Conservation (phyloP, 1,140 invertebrate species). For the Bombus picipes region DNA sequence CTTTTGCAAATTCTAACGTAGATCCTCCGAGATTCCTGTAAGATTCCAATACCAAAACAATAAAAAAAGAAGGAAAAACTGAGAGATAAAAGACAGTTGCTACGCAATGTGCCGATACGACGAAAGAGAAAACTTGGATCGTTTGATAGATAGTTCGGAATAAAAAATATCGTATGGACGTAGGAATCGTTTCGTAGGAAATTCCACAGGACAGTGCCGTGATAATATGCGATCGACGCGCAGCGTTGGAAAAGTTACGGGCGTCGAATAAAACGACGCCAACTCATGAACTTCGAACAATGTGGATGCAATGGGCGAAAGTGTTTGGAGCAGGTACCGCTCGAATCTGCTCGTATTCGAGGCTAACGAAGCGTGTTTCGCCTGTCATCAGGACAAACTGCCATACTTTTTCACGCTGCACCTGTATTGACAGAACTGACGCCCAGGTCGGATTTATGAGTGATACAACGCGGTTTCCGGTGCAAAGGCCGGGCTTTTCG, state of each 20-base stretch:
- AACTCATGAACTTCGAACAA: slow-evolving; percentile 3
- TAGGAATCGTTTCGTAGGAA: not conserved
- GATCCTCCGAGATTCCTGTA: no score
- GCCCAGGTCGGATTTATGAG: not conserved
- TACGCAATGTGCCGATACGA: no score
- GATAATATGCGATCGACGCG: not conserved
- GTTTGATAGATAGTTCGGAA: not conserved
- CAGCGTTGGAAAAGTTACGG: not conserved
- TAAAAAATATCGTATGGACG: not conserved
- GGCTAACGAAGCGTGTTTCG: slow-evolving; percentile 19
- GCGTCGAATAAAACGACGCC: not conserved
- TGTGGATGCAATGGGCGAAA: no score
- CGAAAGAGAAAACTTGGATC: not conserved
- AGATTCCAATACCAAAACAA: no score
- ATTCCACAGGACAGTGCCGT: not conserved
- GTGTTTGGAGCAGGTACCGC: not conserved
- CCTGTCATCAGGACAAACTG: not conserved
- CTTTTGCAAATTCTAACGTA: no score
- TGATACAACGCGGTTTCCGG: not conserved
- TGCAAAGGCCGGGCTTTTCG: not conserved
- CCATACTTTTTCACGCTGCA: not conserved
- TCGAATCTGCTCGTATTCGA: not conserved
- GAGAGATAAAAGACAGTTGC: no score
- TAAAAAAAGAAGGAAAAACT: no score
- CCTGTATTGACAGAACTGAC: not conserved